Conservation (phyloP, 2,113 vertebrate genomes). For the Fulica atra region DNA sequence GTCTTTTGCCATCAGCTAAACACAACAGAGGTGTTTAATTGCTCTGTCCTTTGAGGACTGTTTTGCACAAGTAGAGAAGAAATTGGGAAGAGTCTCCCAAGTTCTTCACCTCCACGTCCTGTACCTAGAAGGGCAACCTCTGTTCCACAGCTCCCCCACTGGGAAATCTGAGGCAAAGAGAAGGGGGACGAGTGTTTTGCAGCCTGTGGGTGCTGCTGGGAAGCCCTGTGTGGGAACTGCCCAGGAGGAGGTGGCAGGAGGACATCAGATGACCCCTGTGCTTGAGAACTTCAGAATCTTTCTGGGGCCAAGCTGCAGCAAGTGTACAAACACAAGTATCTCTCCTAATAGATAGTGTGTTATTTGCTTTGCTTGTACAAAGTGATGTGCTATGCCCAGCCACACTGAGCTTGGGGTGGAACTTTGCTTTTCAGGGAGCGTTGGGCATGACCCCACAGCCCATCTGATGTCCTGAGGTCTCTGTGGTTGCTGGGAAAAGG, state of each 20-base stretch:
- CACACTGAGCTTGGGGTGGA: neutral
- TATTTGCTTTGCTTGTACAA: neutral
- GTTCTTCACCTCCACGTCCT: neutral
- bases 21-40: neutral
- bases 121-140: neutral
- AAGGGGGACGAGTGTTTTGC: neutral
- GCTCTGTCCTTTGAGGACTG: neutral
- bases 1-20: neutral
- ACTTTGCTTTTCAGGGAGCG: neutral
- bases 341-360: neutral
- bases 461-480: neutral
- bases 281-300: neutral
- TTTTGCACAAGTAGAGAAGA: neutral
- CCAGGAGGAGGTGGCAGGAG: neutral
- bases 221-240: neutral
- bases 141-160: neutral
- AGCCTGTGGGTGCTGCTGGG: neutral
- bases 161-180: neutral
- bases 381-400: neutral
- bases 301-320: neutral
- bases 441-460: too few species aligned
- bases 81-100: neutral
- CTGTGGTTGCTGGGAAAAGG: neutral
- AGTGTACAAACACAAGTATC: neutral
- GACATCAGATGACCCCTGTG: neutral